Base-by-base conservation (phyloP, 1,140 invertebrate genomes). In the Penaeus japonicus region DNA sequence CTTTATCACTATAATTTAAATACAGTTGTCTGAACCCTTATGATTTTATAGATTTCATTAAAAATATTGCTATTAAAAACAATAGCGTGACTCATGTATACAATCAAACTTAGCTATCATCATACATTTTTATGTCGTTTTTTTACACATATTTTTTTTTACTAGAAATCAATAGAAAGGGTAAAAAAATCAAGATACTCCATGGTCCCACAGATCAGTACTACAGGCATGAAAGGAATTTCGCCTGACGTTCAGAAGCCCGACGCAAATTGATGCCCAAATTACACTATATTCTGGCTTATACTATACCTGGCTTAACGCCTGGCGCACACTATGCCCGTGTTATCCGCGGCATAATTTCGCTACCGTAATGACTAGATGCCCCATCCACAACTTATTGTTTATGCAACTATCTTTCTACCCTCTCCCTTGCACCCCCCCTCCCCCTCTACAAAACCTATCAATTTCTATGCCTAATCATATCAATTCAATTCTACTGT, bases 301-400 rank as follows among this genome's bases (percentile, higher is more conserved):
- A 47, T 47, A 47, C 10, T 47, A 47, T 47, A 15, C 47, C 47
- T 47, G 47, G 47, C 47, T 47, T 47, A 7, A 47, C 47, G 47
- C 77, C n/a, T 35, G 35, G 54, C 20, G 39, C 77, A 24, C n/a
- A 39, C 77, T 10, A 53, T 39, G 54, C 77, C 77, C 47, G 77
- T 47, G 57, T 22, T 86, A 39, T 55, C 27, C 55, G 54, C 39
- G 59, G 85, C 35, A 30, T 27, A 53, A 20, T 24, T 79, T 59
- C n/a, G n/a, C 35, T 30, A 86, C 54, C 47, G 39, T 86, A 86
- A 27, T 86, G 85, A 86, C 85, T 86, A 86, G 85, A 86, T 86
- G 47, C 47, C 85, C 85, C 85, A 86, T 86, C 85, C 85, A 53
- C 80, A 32, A 30, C 70, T 73, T 47, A 47, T 54, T 78, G 84